Conservation (phyloP, 2,888 invertebrate species). For the Pristionchus entomophagus region DNA sequence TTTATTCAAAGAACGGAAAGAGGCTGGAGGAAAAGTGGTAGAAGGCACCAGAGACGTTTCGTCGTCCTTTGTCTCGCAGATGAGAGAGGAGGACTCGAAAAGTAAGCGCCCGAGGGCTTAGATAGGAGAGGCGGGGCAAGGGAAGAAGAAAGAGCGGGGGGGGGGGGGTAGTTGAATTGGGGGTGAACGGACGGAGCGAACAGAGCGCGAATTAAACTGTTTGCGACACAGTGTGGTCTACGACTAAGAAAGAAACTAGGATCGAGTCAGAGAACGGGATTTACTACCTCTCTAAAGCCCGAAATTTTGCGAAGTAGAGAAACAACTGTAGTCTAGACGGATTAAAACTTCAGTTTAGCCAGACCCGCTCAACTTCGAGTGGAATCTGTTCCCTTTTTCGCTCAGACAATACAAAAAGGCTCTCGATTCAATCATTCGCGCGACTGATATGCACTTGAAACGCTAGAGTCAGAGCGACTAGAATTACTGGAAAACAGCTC, state of each 20-base stretch:
- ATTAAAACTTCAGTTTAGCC: too few relatives aligned
- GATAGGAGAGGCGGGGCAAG: not conserved
- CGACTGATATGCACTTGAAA: not conserved
- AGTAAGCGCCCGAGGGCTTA: conserved; percentile 27
- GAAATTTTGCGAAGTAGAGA: too few relatives aligned
- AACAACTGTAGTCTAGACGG: too few relatives aligned
- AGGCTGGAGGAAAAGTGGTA: not conserved
- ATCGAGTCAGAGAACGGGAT: too few relatives aligned
- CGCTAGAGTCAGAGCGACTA: not conserved
- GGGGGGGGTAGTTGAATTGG: not conserved
- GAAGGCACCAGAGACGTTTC: too few relatives aligned
- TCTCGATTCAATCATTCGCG: not conserved
- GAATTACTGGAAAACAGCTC: conserved; percentile 4
- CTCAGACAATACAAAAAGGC: not conserved
- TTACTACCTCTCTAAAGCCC: too few relatives aligned
- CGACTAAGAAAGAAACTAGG: too few relatives aligned
- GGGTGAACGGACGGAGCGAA: not conserved
- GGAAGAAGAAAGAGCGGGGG: not conserved
- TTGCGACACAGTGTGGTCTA: too few relatives aligned
- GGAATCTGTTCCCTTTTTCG: not conserved
- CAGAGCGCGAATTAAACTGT: not conserved
- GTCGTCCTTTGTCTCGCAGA: not conserved
- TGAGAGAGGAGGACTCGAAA: not conserved
- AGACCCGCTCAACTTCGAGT: too few relatives aligned
- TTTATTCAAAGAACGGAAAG: conserved; percentile 4